Evolutionary conservation across 2,888 invertebrate genomes (phyloP), one percentile per base, ranked within the genome.

Genomic region (Polietes domitor): DNA sequence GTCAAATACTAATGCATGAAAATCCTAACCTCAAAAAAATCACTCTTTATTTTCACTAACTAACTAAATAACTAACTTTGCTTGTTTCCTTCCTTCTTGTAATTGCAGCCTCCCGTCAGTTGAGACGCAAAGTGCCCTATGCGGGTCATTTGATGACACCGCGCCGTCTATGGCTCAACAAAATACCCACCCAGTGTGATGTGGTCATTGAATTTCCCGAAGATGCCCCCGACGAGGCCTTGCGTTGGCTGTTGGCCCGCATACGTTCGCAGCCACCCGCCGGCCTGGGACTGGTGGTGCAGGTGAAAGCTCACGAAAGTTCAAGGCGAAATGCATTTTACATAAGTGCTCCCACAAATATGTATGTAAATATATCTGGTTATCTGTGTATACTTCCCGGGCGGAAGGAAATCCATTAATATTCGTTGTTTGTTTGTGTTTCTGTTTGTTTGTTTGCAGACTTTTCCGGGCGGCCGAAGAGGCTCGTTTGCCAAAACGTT

Each of bases 401-500:
- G 26, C 50, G 61, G 74, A 32, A 74, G 75, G 65, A 71, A 80
- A 72, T 32, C 37, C 41, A 53, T 70, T 71, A 72, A 73, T 55
- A 24, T n/a, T 43, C 77, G 24, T 47, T 80, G 21, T 68, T 68
- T n/a, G n/a, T n/a, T n/a, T n/a, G n/a, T n/a, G n/a, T n/a, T n/a
- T n/a, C 47, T 58, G 28, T 15, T n/a, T n/a, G n/a, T n/a, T n/a
- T n/a, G 9, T 77, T 88, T 87, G 1, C 87, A 97, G 97, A 73
- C 94, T 98, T 75, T 93, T 98, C 85, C 96, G 96, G 93, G 98
- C 97, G 9, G 98, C 98, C 3, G 98, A 99, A 93, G 97, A 98
- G 90, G 95, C 98, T 74, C 97, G 97, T 88, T 94, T 99, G 77
- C 96, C 97, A 2, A 99, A 98, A 92, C 93, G 94, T 4, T 92